These are phyloP conservation scores for Clamator glandarius DNA, from an alignment of 2,797 vertebrate species.

Conservation along the genomic window DNA sequence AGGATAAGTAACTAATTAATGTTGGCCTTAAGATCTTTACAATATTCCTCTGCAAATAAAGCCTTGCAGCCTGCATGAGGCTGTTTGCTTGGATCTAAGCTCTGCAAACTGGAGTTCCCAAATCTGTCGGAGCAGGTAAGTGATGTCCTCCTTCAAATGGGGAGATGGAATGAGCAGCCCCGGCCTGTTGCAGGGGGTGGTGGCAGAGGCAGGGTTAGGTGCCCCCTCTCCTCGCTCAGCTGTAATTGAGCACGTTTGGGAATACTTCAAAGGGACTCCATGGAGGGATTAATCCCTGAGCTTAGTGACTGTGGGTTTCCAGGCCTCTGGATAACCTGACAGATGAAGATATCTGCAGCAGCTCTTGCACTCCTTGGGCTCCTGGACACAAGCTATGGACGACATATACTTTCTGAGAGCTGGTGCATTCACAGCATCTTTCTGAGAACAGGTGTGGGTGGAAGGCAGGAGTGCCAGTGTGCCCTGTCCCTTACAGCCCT, in stretches of 20 bases:
- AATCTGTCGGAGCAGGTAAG: conserved; percentile 15
- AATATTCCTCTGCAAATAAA: neutral
- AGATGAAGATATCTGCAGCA: neutral
- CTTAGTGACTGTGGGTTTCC: neutral
- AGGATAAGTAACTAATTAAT: neutral
- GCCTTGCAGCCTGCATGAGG: neutral
- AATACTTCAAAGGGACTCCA: neutral
- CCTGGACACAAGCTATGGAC: neutral
- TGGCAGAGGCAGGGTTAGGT: neutral
- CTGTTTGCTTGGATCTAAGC: neutral
- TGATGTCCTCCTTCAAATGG: neutral
- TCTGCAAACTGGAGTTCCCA: neutral
- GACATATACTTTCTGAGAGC: neutral
- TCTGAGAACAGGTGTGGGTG: neutral
- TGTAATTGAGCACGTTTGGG: neutral
- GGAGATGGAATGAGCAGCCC: neutral
- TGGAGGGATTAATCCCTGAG: neutral
- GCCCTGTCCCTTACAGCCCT: neutral
- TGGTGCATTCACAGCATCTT: neutral
- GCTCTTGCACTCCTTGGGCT: neutral
- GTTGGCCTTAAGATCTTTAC: neutral
- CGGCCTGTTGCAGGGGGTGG: neutral
- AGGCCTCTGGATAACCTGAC: neutral
- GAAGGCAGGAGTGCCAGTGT: neutral
- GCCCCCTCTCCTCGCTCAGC: neutral